Percentiles rank a stretch among this genome's conserved stretches.
These are phyloP conservation scores for Rotaria sp. DNA, from an alignment of 2,888 invertebrate genomes.

Conservation along the genomic window DNA sequence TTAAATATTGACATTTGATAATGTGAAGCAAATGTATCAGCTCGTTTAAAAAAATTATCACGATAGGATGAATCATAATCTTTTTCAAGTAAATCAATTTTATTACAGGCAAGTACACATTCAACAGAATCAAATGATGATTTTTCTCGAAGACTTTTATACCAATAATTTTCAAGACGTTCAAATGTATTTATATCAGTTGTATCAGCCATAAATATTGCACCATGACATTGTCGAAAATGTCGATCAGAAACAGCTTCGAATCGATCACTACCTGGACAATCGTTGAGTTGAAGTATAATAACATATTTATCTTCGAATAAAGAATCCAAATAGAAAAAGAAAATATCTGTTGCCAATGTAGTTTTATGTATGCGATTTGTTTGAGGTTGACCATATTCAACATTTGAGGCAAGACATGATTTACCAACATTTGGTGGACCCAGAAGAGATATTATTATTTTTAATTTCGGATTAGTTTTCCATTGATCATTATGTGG, in stretches of 20 bases:
- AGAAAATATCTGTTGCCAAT: neutral
- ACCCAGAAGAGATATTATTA: neutral
- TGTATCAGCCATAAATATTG: neutral
- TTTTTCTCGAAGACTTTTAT: neutral
- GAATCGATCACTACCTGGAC: neutral
- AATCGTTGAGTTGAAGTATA: neutral
- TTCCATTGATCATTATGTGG: neutral
- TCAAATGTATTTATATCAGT: neutral
- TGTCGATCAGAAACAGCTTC: neutral
- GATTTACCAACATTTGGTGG: neutral
- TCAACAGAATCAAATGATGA: neutral
- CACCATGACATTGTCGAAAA: neutral
- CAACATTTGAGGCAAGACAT: neutral
- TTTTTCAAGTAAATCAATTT: neutral
- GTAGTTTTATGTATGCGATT: neutral
- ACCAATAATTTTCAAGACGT: neutral
- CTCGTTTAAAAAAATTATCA: neutral
- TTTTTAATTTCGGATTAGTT: neutral
- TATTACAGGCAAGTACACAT: neutral
- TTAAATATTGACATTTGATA: neutral
- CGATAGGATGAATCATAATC: neutral
- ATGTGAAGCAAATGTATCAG: neutral
- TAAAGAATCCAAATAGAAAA: neutral
- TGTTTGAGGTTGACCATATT: neutral
- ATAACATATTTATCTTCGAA: neutral